Evolutionary conservation across 2,888 invertebrate species (phyloP).

Genomic region (Blastobasis lacticolella): DNA sequence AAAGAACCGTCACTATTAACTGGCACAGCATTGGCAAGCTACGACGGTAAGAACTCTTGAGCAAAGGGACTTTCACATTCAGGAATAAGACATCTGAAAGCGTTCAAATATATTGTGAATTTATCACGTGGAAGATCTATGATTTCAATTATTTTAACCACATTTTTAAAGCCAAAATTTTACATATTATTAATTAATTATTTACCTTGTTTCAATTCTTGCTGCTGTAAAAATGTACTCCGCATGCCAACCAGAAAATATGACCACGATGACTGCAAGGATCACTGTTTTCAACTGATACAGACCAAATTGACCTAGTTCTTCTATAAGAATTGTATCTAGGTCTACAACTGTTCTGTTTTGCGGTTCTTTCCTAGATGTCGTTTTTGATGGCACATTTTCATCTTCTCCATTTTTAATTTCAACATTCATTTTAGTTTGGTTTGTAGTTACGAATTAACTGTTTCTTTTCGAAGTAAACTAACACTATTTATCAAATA

Average conservation of each 20-base stretch:
- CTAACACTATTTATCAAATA: too few relatives aligned
- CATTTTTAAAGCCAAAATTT: background rate
- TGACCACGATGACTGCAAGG: constrained; percentile 19
- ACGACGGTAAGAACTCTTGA: constrained; percentile 34
- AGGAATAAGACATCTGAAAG: constrained; percentile 26
- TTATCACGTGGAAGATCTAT: background rate
- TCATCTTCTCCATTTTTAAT: too few relatives aligned
- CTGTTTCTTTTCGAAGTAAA: too few relatives aligned
- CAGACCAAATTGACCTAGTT: constrained; percentile 30
- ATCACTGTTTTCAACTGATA: constrained; percentile 24
- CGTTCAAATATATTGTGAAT: background rate
- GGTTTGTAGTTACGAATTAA: too few relatives aligned
- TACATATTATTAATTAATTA: too few relatives aligned
- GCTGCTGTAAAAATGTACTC: constrained; percentile 31
- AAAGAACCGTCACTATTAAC: constrained; percentile 23
- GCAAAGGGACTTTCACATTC: constrained; percentile 22
- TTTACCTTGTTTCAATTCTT: constrained; percentile 28
- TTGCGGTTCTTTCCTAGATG: too few relatives aligned
- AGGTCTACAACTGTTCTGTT: constrained; percentile 15
- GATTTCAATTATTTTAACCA: background rate
- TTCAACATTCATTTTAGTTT: too few relatives aligned
- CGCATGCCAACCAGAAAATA: constrained; percentile 25
- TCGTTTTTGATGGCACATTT: too few relatives aligned
- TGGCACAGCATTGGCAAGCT: constrained; percentile 53
- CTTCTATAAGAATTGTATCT: constrained; percentile 28